Conservation (phyloP, 2,797 vertebrate species). For the Limnodromus scolopaceus region DNA sequence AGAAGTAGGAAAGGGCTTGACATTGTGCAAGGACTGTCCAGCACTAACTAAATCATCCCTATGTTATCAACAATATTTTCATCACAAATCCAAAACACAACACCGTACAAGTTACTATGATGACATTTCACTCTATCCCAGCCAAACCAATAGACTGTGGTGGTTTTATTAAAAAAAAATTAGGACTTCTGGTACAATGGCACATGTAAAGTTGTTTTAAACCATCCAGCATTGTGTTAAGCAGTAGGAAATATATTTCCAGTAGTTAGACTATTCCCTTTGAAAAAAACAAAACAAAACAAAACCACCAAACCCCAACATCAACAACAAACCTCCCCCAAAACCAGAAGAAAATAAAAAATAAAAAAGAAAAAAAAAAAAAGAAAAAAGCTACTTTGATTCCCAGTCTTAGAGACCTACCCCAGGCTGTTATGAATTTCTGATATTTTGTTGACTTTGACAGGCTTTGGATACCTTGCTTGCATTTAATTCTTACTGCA, state of each 20-base stretch:
- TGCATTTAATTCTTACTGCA: neutral
- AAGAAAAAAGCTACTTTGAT: neutral
- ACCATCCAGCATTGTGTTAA: neutral
- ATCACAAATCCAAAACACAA: neutral
- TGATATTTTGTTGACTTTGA: neutral
- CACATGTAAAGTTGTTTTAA: neutral
- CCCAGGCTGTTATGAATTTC: neutral
- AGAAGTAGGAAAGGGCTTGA: neutral
- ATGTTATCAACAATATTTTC: neutral
- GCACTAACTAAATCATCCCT: neutral
- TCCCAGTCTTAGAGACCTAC: neutral
- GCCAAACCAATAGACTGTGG: fast-evolving
- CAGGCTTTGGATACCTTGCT: neutral
- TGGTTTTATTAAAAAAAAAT: neutral
- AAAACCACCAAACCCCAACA: neutral
- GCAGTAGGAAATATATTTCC: neutral
- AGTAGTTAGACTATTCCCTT: neutral
- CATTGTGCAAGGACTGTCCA: neutral
- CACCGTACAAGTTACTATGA: neutral
- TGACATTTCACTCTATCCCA: neutral
- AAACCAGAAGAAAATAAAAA: neutral
- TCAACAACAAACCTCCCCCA: neutral
- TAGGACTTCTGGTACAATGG: neutral
- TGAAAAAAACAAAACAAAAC: too few relatives aligned
- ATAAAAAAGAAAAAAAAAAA: too few relatives aligned